Evolutionary conservation across 2,113 vertebrate genomes (phyloP), one percentile per base, ranked within the genome.

Genomic region (Empidonax alnorum): DNA sequence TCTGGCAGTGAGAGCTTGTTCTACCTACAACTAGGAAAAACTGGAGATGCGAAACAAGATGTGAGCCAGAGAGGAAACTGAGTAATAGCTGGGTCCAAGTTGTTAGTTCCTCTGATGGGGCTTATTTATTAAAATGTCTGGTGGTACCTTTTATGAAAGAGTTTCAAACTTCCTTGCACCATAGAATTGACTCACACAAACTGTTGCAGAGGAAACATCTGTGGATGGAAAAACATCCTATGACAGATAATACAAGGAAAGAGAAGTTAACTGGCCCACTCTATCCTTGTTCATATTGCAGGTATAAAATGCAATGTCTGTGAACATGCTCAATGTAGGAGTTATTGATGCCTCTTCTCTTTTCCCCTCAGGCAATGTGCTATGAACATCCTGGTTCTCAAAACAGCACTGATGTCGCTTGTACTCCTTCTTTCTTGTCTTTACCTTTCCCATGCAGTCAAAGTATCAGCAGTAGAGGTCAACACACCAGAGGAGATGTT

Each of bases 401-500:
- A 73, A 87, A 37, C 84, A 79, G 20, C 84, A 78, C 53, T 93
- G 56, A 85, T 78, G 74, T 28, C 12, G 3, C 58, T 58, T 65
- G 3, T 78, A 59, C 86, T 95, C 56, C 72, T 97, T 24, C 62
- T 87, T 59, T 92, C 49, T 83, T 68, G 15, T 90, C 67, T 92
- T 50, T 67, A 58, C 69, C 61, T 89, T 92, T 71, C 50, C 66
- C 49, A 69, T 93, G 81, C 96, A 78, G 90, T 96, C 15, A 84
- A 68, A 14, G 87, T 94, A 1, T 97, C 96, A 14, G 98, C 98
- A 3, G 95, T 99, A 68, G 99, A 99, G 42, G 98, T 99, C 4
- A 97, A 97, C 35, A 97, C 98, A 2, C 98, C 98, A 0, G 44
- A 96, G 8, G 99, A 99, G 49, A 93, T 99, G 87, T 97, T 98